phyloP scores from a whole-genome alignment of 2,113 vertebrate genomes.

The Lophochroa leadbeateri region DNA sequence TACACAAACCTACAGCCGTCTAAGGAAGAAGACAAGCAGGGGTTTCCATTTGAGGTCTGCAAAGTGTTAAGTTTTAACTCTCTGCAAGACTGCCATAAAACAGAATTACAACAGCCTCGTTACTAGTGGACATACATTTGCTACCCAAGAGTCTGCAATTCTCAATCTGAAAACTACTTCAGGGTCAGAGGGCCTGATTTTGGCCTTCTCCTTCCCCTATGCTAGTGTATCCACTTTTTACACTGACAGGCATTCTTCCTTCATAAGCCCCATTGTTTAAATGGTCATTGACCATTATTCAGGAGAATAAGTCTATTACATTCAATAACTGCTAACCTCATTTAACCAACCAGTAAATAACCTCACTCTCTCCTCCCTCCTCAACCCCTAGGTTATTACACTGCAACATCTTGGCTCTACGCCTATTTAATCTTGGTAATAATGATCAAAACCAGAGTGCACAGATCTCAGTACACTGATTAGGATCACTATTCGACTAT shows the following conservation, averaged over 20 bases:
- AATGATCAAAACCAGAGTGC: slow-evolving; percentile 68
- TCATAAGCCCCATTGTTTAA: neutral
- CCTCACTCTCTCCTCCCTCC: slow-evolving; percentile 1
- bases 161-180: neutral
- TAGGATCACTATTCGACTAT: slow-evolving; percentile 52
- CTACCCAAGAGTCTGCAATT: neutral
- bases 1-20: neutral
- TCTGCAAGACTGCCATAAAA: neutral
- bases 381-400: slow-evolving; percentile 39
- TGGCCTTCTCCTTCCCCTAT: neutral
- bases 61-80: neutral
- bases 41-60: neutral
- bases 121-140: neutral
- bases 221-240: neutral
- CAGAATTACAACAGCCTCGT: neutral
- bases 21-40: neutral
- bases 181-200: neutral
- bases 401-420: slow-evolving; percentile 22
- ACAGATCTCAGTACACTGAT: slow-evolving; percentile 42
- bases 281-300: neutral
- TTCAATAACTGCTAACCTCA: slow-evolving; percentile 16
- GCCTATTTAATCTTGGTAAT: slow-evolving; percentile 63
- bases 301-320: slow-evolving; percentile 17
- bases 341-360: slow-evolving; percentile 55
- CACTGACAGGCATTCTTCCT: neutral